Evolutionary conservation across 2,113 vertebrate genomes (phyloP), one percentile per base, ranked within the genome.

Genomic region (Gasterosteus aculeatus): DNA sequence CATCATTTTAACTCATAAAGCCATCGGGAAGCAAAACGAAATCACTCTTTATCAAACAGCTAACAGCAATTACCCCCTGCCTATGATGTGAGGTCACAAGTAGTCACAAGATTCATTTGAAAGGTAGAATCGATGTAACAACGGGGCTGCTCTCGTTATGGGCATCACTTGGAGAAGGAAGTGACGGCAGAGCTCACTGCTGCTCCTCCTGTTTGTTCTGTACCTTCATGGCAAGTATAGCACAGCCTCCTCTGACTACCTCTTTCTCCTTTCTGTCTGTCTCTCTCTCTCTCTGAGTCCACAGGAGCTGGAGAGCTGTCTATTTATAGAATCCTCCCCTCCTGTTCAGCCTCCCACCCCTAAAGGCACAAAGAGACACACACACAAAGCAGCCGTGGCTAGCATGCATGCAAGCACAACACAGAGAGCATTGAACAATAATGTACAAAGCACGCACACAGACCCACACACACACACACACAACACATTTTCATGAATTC

Each of bases 311-410:
- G 72, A 82, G 81, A 89, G 80, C 57, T 22, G 80, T 83, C 91
- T 92, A 90, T 91, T 90, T 90, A 82, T 91, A 89, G 89, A 81
- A 26, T 46, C 63, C 54, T 75, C 78, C 62, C 69, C 58, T 68
- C 80, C 69, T 77, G 77, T 80, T 86, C 85, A 80, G 63, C 77
- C 72, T 82, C 80, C 74, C 79, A 78, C 84, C 71, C 87, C 71
- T 78, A 78, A 67, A 58, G 35, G 72, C 81, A 80, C 69, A 87
- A 85, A 87, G 80, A 84, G 71, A 80, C 78, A 87, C 82, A 33
- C 64, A 49, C 82, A 85, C 78, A 88, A 86, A 87, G 85, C 82
- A 65, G 57, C 84, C 69, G 41, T 72, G 75, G 68, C 68, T 54
- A 53, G 35, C 72, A 65, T 1, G 0, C 68, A 75, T 74, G 72